Evolutionary conservation across 2,113 vertebrate species (phyloP).

Genomic region (Nesospiza acunhae): DNA sequence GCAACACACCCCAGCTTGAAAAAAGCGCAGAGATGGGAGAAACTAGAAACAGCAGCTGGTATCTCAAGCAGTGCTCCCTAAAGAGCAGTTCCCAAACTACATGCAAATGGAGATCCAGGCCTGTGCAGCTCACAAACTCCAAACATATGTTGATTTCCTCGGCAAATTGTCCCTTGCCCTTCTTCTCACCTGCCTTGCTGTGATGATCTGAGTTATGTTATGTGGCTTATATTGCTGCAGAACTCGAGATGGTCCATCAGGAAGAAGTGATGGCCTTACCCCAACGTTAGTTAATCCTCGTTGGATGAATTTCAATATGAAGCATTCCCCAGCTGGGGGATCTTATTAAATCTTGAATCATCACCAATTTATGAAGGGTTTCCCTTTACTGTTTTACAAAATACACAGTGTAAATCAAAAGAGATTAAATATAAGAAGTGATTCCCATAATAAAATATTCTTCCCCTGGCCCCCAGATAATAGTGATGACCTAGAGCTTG

Average conservation of each 20-base stretch:
- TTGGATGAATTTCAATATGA: neutral
- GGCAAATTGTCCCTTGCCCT: neutral
- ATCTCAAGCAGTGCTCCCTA: neutral
- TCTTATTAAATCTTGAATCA: neutral
- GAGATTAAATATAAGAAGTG: neutral
- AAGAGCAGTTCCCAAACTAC: neutral
- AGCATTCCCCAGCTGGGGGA: neutral
- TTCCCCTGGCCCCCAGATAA: neutral
- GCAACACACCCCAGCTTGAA: neutral
- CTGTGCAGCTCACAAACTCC: neutral
- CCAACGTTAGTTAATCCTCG: neutral
- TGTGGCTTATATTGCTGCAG: neutral
- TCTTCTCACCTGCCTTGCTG: neutral
- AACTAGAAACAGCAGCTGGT: slow-evolving; percentile 18
- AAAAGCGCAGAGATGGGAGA: neutral
- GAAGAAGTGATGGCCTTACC: neutral
- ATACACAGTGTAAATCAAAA: neutral
- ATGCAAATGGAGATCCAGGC: neutral
- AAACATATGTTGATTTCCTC: neutral
- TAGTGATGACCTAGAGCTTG: neutral
- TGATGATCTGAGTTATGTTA: neutral
- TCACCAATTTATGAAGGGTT: neutral
- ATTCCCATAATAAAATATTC: neutral
- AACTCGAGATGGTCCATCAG: neutral
- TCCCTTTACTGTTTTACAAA: neutral